Conservation (phyloP, 2,888 invertebrate species). For the Colletes collaris region DNA sequence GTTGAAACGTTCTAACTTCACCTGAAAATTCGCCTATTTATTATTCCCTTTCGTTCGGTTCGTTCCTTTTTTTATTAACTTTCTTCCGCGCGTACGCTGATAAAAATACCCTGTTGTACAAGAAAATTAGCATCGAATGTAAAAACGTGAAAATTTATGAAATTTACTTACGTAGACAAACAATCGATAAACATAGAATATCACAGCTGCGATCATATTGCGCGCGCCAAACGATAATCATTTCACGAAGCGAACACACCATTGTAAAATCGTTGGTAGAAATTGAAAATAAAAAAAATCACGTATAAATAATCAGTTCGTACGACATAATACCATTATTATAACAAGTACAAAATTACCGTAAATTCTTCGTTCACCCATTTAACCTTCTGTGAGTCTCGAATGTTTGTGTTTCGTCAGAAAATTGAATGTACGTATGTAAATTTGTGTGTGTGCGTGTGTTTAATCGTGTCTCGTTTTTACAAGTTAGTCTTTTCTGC, state of each 20-base stretch:
- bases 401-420: not conserved
- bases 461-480: not conserved
- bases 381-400: not conserved
- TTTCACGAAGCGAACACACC: not conserved
- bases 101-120: slow-evolving; percentile 7
- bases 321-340: not conserved
- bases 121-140: slow-evolving; percentile 2
- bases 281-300: not conserved
- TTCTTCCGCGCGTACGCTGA: not conserved
- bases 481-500: not conserved
- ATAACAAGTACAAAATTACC: not conserved
- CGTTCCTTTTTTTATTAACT: not conserved
- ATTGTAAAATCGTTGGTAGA: not conserved
- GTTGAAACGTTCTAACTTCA: not conserved
- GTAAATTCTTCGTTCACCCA: not conserved
- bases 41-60: not conserved
- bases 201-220: slow-evolving; percentile 9
- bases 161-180: not conserved
- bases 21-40: not conserved
- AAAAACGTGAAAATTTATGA: not conserved
- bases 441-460: too few species aligned
- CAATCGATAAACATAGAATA: slow-evolving; percentile 7
- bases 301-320: not conserved
- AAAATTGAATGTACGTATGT: not conserved
- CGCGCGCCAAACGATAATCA: not conserved